Evolutionary conservation across 2,888 invertebrate genomes (phyloP).

Genomic region (Pilophorus perplexus): DNA sequence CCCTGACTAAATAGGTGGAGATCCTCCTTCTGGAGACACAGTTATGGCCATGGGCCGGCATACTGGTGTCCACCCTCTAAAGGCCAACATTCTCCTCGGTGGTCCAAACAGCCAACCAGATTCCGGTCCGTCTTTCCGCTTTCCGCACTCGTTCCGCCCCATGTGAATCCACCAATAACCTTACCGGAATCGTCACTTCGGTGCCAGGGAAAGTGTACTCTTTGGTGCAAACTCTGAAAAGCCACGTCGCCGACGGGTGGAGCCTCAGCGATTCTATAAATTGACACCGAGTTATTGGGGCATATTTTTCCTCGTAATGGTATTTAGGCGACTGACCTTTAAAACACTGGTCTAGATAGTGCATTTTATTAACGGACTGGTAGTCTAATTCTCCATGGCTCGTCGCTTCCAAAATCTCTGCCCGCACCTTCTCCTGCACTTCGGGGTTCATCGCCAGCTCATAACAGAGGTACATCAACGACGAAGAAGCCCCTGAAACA

Average conservation of each 20-base stretch:
- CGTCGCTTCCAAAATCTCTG: slow-evolving; percentile 3
- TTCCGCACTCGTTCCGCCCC: not conserved
- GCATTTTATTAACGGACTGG: slow-evolving; percentile 17
- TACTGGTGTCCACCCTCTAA: too few species aligned
- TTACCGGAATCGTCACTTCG: slow-evolving; percentile 45
- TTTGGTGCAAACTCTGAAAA: slow-evolving; percentile 59
- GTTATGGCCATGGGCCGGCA: too few species aligned
- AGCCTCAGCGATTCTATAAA: slow-evolving; percentile 58
- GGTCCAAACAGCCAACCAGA: not conserved
- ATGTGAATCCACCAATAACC: slow-evolving; percentile 1
- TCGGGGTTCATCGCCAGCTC: slow-evolving; percentile 21
- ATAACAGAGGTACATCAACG: slow-evolving; percentile 22
- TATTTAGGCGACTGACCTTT: slow-evolving; percentile 49
- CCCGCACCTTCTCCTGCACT: slow-evolving; percentile 18
- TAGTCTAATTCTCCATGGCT: not conserved
- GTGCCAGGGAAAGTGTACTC: slow-evolving; percentile 56
- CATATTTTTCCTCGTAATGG: not conserved
- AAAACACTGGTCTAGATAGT: slow-evolving; percentile 22
- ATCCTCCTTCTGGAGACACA: too few species aligned
- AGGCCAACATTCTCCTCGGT: too few species aligned
- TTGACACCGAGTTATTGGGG: not conserved
- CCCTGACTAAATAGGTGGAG: too few species aligned
- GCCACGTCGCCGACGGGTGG: slow-evolving; percentile 58
- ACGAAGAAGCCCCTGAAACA: not conserved
- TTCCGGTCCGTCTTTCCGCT: slow-evolving; percentile 1